Evolutionary conservation across 2,113 vertebrate genomes (phyloP).

Genomic region (Colaptes auratus): DNA sequence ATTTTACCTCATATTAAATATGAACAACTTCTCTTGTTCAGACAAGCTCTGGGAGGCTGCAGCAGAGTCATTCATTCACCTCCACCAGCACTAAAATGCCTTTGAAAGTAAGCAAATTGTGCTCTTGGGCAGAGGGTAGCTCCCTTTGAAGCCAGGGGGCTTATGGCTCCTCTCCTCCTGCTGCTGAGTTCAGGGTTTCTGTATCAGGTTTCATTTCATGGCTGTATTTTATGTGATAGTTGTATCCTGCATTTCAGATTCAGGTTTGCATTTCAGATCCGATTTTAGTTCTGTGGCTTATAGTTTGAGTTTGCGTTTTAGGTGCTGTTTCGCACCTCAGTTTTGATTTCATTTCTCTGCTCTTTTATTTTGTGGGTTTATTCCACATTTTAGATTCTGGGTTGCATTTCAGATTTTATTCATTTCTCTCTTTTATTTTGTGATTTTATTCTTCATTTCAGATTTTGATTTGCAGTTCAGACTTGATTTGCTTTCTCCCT

Average conservation of each 20-base stretch:
- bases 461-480: too few relatives aligned
- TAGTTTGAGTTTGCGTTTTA: neutral
- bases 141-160: neutral
- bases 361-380: too few relatives aligned
- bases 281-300: neutral
- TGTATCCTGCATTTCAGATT: neutral
- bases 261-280: neutral
- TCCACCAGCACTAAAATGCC: constrained; percentile 26
- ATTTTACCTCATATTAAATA: constrained; percentile 50
- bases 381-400: too few relatives aligned
- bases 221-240: neutral
- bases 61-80: constrained; percentile 5
- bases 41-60: constrained; percentile 20
- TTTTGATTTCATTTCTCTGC: too few relatives aligned
- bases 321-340: neutral
- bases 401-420: too few relatives aligned
- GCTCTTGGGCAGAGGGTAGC: neutral
- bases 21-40: constrained; percentile 34
- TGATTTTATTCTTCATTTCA: too few relatives aligned
- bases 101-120: constrained; percentile 59
- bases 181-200: neutral
- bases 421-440: too few relatives aligned
- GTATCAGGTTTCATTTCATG: neutral
- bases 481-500: too few relatives aligned
- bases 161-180: neutral